These are phyloP conservation scores for Cantharis rustica DNA, from an alignment of 2,888 invertebrate species.

Conservation along the genomic window DNA sequence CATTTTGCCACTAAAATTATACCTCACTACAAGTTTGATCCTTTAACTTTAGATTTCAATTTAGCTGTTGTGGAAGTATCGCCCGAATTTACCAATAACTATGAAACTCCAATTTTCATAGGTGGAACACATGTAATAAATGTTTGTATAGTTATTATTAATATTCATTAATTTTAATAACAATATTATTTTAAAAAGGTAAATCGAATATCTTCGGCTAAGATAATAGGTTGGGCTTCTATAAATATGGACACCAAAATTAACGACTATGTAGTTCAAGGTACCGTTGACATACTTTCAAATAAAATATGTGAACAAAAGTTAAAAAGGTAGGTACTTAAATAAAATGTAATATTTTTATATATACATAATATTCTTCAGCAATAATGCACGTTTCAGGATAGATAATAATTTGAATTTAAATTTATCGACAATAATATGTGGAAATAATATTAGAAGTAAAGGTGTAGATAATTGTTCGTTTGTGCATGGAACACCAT, in stretches of 20 bases:
- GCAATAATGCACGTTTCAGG: background rate
- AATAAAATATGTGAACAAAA: background rate
- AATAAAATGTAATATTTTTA: background rate
- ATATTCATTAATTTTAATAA: background rate
- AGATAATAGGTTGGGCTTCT: constrained; percentile 2
- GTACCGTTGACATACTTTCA: background rate
- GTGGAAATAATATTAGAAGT: background rate
- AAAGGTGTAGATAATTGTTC: background rate
- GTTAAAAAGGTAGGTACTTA: background rate
- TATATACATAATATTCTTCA: background rate
- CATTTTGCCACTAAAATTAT: constrained; percentile 8
- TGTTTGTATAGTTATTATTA: background rate
- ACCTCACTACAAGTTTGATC: constrained; percentile 1
- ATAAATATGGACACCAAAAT: background rate
- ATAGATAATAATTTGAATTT: background rate
- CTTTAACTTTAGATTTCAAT: constrained; percentile 8
- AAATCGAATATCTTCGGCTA: background rate
- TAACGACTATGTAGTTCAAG: background rate
- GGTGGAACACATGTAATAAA: background rate
- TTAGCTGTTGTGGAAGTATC: constrained; percentile 6
- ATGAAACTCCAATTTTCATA: constrained; percentile 5
- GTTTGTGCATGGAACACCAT: background rate
- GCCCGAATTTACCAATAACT: background rate
- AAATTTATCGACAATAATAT: background rate
- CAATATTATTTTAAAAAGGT: background rate